phyloP scores from a whole-genome alignment of 2,113 vertebrate species.

The Heterochromis multidens region DNA sequence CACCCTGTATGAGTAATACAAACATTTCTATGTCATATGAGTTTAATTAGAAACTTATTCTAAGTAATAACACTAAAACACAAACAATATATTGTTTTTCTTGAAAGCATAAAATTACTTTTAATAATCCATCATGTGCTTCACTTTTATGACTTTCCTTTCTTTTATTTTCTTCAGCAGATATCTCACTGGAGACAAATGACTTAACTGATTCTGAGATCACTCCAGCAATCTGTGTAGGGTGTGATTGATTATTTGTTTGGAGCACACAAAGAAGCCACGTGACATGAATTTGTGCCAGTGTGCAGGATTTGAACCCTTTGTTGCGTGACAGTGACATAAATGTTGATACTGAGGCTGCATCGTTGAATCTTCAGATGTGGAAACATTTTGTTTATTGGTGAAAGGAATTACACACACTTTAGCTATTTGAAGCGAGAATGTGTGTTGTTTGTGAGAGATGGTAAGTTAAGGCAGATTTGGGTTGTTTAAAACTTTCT shows the following conservation, averaged over 20 bases:
- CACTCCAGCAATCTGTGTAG: background rate
- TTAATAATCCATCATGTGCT: background rate
- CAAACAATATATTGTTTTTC: background rate
- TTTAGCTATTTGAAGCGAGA: background rate
- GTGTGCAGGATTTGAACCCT: background rate
- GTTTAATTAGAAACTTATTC: background rate
- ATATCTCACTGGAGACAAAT: background rate
- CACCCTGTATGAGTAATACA: background rate
- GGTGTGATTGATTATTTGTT: background rate
- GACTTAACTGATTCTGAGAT: background rate
- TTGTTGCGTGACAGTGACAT: constrained; percentile 6
- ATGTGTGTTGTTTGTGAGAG: background rate
- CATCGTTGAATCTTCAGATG: constrained; percentile 11
- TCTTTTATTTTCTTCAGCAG: background rate
- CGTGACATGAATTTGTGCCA: background rate
- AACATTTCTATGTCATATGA: background rate
- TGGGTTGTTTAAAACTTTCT: background rate
- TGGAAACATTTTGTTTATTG: background rate
- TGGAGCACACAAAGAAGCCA: background rate
- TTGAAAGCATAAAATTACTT: background rate
- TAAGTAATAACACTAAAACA: background rate
- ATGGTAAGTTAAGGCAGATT: background rate
- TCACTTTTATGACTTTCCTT: rapidly evolving
- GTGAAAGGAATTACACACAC: background rate
- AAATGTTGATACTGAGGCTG: background rate